phyloP scores from a whole-genome alignment of 2,797 vertebrate species.

The Lithobates sylvaticus region DNA sequence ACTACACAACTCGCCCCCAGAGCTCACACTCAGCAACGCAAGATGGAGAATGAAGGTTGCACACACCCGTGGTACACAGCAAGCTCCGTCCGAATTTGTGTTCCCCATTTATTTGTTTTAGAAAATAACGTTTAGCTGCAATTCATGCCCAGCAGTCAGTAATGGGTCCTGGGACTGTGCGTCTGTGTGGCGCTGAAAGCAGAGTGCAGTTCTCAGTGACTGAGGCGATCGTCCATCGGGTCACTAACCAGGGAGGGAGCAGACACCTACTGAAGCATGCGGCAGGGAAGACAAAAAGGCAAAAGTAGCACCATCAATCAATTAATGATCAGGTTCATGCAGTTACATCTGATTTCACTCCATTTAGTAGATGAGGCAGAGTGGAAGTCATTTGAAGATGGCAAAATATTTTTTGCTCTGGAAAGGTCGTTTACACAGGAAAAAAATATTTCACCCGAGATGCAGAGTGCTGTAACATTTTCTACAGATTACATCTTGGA shows the following conservation, averaged over 20 bases:
- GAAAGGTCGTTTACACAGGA: neutral
- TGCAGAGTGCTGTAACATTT: neutral
- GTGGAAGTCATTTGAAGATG: neutral
- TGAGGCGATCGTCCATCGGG: conserved; percentile 19
- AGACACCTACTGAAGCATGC: conserved; percentile 35
- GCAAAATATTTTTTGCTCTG: neutral
- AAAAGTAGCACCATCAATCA: conserved; percentile 18
- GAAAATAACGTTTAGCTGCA: conserved; percentile 3
- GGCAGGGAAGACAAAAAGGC: conserved; percentile 45
- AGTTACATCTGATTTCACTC: neutral
- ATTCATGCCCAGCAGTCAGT: conserved; percentile 19
- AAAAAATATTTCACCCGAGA: neutral
- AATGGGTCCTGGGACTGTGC: conserved; percentile 4
- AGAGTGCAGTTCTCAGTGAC: conserved; percentile 8
- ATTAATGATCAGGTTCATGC: conserved; percentile 14
- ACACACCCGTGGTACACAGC: conserved; percentile 53
- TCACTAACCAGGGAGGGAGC: conserved; percentile 26
- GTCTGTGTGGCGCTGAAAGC: conserved; percentile 33
- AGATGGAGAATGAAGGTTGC: conserved; percentile 16
- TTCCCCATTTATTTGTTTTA: conserved; percentile 35
- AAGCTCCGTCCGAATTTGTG: conserved; percentile 14
- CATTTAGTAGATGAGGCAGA: neutral
- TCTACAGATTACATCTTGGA: neutral
- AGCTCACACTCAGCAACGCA: neutral
- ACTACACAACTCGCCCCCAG: neutral